These are phyloP conservation scores for Pelmatolapia mariae DNA, from an alignment of 2,113 vertebrate genomes.

Conservation along the genomic window DNA sequence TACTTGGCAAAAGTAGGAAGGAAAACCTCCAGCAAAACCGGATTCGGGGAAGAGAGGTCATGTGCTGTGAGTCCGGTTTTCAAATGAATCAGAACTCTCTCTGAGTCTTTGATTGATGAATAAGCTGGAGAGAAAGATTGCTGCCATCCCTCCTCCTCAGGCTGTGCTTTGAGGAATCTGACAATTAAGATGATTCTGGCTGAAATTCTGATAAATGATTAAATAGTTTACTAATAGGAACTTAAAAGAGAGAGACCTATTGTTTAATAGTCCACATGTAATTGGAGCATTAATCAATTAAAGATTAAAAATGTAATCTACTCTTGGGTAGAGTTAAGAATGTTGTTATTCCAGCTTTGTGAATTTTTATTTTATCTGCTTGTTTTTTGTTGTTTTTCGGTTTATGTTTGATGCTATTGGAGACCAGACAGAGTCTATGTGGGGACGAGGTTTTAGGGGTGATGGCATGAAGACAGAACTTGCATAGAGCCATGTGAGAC, in stretches of 20 bases:
- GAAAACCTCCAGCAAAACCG: not conserved
- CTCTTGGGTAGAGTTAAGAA: not conserved
- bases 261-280: not conserved
- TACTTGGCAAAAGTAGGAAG: not conserved
- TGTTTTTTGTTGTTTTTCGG: not conserved
- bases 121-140: not conserved
- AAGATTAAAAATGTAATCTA: not conserved
- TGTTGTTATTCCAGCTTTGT: not conserved
- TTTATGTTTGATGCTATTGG: fast-evolving
- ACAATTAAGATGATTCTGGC: not conserved
- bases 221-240: not conserved
- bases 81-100: not conserved
- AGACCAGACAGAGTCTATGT: not conserved
- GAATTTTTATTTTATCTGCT: not conserved
- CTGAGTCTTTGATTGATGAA: not conserved
- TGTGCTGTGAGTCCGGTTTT: not conserved
- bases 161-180: not conserved
- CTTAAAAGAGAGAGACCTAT: not conserved
- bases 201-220: not conserved
- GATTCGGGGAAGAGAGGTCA: not conserved
- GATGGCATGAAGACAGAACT: not conserved
- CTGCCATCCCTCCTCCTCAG: not conserved
- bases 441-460: not conserved
- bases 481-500: not conserved
- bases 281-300: fast-evolving